Conservation (phyloP, 2,113 vertebrate species). For the Anarrhichthys ocellatus region DNA sequence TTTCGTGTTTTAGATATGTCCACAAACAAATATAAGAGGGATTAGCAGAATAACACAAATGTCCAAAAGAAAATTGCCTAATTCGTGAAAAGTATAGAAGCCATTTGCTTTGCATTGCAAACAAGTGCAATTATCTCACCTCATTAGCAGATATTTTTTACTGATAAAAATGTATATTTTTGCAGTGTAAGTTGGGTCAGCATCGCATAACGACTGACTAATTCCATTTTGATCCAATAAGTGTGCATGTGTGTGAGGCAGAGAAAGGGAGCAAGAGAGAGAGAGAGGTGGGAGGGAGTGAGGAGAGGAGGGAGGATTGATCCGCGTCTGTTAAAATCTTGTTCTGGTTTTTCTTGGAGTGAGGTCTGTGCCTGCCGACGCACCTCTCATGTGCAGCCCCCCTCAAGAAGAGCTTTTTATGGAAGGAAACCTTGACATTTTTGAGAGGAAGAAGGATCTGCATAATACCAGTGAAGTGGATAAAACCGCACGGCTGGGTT, state of each 20-base stretch:
- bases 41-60: constrained; percentile 3
- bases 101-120: constrained; percentile 43
- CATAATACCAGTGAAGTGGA: constrained; percentile 71
- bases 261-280: constrained; percentile 36
- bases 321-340: constrained; percentile 86
- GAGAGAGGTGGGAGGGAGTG: constrained; percentile 72
- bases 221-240: constrained; percentile 82
- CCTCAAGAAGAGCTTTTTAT: constrained; percentile 71
- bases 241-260: constrained; percentile 64
- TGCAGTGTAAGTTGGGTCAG: constrained; percentile 61
- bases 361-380: constrained; percentile 83
- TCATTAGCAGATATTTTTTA: constrained; percentile 62
- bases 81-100: constrained; percentile 21
- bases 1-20: constrained; percentile 47
- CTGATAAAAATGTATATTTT: constrained; percentile 59
- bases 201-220: constrained; percentile 76
- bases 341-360: constrained; percentile 85
- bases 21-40: constrained; percentile 43
- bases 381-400: constrained; percentile 79
- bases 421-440: constrained; percentile 71
- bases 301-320: constrained; percentile 82
- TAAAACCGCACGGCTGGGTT: constrained; percentile 62
- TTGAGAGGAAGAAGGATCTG: constrained; percentile 61
- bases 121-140: constrained; percentile 54
- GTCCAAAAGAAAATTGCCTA: constrained; percentile 4